These are phyloP conservation scores for Ferrisia virgata DNA, from an alignment of 2,888 invertebrate genomes.

Conservation along the genomic window DNA sequence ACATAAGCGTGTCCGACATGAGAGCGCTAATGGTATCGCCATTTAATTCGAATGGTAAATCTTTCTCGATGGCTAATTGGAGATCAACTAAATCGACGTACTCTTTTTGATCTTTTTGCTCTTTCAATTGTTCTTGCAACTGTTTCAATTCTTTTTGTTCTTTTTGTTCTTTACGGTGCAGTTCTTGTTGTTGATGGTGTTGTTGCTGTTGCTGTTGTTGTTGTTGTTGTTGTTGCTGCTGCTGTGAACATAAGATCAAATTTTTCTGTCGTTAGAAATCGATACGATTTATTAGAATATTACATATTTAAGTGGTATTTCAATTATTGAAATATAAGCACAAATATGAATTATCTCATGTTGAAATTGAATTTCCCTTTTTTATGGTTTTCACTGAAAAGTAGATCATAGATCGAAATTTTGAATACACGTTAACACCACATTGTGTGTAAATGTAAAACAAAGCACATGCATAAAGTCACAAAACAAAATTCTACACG, in stretches of 20 bases:
- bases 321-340: no score
- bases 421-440: no score
- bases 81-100: conserved; percentile 82
- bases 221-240: conserved; percentile 1
- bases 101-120: conserved; percentile 58
- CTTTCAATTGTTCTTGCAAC: background rate
- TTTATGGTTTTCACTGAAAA: no score
- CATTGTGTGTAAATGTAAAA: no score
- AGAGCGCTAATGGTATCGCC: conserved; percentile 61
- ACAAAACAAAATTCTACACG: no score
- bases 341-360: no score
- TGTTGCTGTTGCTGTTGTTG: background rate
- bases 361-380: no score
- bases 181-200: background rate
- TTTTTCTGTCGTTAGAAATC: background rate
- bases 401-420: no score
- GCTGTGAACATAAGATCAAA: background rate
- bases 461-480: no score
- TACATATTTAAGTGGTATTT: no score
- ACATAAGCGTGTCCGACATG: conserved; percentile 64
- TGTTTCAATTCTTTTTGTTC: conserved; percentile 21
- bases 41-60: conserved; percentile 80
- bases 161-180: background rate
- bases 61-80: conserved; percentile 81
- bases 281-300: no score